Evolutionary conservation across 2,797 vertebrate genomes (phyloP).

Genomic region (Rallus crepitans): DNA sequence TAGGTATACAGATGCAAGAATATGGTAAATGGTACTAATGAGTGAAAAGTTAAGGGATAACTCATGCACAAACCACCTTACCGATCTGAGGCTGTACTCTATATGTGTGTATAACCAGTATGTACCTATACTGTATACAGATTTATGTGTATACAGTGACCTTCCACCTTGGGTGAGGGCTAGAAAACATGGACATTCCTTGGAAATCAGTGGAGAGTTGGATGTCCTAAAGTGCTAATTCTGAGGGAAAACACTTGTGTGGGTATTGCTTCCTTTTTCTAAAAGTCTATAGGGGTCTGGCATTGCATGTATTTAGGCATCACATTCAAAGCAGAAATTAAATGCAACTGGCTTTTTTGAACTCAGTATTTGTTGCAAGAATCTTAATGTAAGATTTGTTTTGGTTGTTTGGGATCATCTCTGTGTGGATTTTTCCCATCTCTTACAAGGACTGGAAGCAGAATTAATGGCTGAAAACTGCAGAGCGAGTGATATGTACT

Average conservation of each 20-base stretch:
- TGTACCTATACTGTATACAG: background rate
- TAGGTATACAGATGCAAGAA: background rate
- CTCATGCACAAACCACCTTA: background rate
- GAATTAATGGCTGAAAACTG: background rate
- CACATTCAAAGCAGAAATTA: background rate
- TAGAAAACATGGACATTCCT: background rate
- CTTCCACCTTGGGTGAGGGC: background rate
- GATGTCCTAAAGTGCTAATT: accelerated
- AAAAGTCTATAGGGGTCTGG: background rate
- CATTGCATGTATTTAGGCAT: background rate
- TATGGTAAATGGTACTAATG: background rate
- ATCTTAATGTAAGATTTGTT: background rate
- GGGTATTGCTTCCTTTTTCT: background rate
- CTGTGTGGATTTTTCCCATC: background rate
- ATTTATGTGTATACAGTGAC: background rate
- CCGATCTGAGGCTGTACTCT: background rate
- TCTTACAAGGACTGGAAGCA: background rate
- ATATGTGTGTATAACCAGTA: background rate
- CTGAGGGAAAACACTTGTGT: background rate
- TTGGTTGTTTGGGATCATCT: background rate
- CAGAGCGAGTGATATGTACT: background rate
- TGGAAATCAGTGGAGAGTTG: accelerated
- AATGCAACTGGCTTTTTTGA: background rate
- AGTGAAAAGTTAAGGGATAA: background rate
- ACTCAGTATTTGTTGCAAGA: background rate